Base-by-base conservation (phyloP, 2,797 vertebrate species). In the Perdix hodgsoniae region DNA sequence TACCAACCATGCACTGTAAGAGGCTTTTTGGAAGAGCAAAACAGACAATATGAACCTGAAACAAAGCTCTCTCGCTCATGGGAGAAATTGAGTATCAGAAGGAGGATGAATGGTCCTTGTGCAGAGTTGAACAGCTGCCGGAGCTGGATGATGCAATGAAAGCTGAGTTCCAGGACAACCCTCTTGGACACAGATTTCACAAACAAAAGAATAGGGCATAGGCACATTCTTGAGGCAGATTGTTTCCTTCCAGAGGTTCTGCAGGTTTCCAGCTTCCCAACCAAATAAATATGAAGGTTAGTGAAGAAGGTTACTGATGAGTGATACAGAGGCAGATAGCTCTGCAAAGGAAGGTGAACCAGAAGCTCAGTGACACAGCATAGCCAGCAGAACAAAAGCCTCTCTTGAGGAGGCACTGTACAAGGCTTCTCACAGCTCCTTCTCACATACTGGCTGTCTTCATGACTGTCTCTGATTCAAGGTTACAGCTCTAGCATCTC, bases 1-100 rank as follows among this genome's bases (percentile, higher is more conserved):
- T 57, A 26, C 6, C 5, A 77, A 44, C 11, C 10, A 47, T 33
- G 6, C n/a, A 19, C 16, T 14, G 9, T 10, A 42, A 59, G 50
- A 65, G 5, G 2, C 0, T 1, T 63, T 11, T 33, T 71, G 4
- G 1, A 7, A 64, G 52, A n/a, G 6, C 13, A 61, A 52, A n/a
- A 3, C 26, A 66, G 26, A 2, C 44, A 67, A 29, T 0, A 2
- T 3, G 14, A 47, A 40, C 9, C 29, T 63, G 61, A 90, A 69
- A 61, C 1, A 10, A 52, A 79, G 11, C 8, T 22, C 18, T 76
- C 5, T 66, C 49, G 2, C 27, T 74, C 71, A 59, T 16, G 37
- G 54, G 17, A 91, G 44, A 75, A 67, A 40, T 2, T 12, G 12
- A 18, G 13, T 1, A 0, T 49, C 54, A 45, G 10, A 73, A 76